Conservation (phyloP, 2,113 vertebrate genomes). For the Sceloporus undulatus region DNA sequence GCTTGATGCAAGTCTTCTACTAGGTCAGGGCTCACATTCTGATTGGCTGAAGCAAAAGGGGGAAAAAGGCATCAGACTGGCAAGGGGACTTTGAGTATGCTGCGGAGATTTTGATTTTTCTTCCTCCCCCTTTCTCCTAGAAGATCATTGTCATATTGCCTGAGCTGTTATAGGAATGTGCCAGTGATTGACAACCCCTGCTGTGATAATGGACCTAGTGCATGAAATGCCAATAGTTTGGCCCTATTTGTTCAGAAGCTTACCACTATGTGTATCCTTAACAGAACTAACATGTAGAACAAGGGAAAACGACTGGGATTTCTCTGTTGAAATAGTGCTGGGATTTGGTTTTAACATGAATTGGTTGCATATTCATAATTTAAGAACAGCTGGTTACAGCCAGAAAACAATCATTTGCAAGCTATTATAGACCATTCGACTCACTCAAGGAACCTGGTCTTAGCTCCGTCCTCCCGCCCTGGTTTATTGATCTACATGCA, state of each 20-base stretch:
- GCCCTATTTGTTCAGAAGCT: constrained; percentile 81
- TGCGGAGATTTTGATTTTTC: constrained; percentile 76
- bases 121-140: constrained; percentile 62
- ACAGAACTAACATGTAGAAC: constrained; percentile 76
- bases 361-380: constrained; percentile 84
- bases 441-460: constrained; percentile 79
- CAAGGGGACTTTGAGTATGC: constrained; percentile 80
- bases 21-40: constrained; percentile 85
- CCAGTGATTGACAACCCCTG: constrained; percentile 80
- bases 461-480: constrained; percentile 64
- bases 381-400: constrained; percentile 81
- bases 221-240: constrained; percentile 79
- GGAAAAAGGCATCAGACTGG: constrained; percentile 74
- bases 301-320: constrained; percentile 80
- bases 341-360: constrained; percentile 81
- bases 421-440: constrained; percentile 80
- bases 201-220: constrained; percentile 86
- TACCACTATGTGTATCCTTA: constrained; percentile 83
- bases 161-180: constrained; percentile 79
- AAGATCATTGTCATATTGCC: constrained; percentile 83
- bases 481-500: constrained; percentile 87
- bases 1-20: constrained; percentile 84
- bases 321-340: constrained; percentile 80
- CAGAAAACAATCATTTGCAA: constrained; percentile 77
- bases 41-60: constrained; percentile 79